Conservation (phyloP, 2,113 vertebrate genomes). For the Prolemur simus region DNA sequence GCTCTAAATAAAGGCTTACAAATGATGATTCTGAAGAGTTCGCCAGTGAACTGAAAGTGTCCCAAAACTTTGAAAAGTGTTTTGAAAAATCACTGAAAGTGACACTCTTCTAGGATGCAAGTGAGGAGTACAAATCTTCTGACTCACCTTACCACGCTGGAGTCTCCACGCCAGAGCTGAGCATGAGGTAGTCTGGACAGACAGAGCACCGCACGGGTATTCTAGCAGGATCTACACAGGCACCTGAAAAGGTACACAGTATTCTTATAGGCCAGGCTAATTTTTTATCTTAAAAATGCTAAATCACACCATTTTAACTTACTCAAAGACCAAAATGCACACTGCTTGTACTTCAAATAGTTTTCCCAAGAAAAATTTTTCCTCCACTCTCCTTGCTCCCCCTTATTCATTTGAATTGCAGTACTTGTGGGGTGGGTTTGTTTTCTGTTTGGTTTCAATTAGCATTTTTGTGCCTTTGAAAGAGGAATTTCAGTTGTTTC, state of each 20-base stretch:
- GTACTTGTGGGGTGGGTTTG: neutral
- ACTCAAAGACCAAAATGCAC: neutral
- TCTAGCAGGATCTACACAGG: neutral
- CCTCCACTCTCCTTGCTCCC: neutral
- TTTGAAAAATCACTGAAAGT: neutral
- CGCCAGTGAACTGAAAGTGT: neutral
- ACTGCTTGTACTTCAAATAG: neutral
- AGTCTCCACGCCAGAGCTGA: neutral
- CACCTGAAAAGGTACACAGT: conserved; percentile 43
- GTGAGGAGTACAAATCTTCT: neutral
- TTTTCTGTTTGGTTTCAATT: conserved; percentile 39
- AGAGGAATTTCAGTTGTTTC: conserved; percentile 22
- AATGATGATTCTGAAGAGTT: neutral
- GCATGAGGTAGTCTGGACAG: conserved; percentile 12
- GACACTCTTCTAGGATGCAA: neutral
- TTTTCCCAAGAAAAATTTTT: neutral
- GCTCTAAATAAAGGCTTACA: neutral
- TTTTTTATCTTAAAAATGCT: neutral
- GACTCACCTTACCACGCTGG: neutral
- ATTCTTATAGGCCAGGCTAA: neutral
- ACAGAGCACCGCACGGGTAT: neutral
- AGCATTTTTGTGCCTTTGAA: conserved; percentile 21
- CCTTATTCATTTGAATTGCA: neutral
- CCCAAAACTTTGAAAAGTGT: neutral
- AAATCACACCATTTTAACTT: neutral